phyloP scores from a whole-genome alignment of 2,888 invertebrate genomes.

The Alloplasta piceator region DNA sequence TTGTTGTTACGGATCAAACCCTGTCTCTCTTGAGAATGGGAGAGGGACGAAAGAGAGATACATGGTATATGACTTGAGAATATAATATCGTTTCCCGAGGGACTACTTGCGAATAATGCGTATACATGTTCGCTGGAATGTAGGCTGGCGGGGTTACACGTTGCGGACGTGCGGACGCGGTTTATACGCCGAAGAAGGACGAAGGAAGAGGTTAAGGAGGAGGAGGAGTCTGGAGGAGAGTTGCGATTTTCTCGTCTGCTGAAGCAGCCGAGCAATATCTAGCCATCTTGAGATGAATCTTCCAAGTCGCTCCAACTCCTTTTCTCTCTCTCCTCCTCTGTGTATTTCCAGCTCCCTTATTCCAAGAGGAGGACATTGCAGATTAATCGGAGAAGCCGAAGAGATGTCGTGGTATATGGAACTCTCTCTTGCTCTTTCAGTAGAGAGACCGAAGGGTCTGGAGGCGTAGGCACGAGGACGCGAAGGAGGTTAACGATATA shows the following conservation, averaged over 20 bases:
- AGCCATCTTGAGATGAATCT: constrained; percentile 76
- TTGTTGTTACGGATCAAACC: constrained; percentile 35
- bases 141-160: background rate
- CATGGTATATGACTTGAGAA: constrained; percentile 58
- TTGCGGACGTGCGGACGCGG: constrained; percentile 49
- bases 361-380: constrained; percentile 72
- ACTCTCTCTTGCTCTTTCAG: background rate
- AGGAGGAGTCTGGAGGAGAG: constrained; percentile 37
- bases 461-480: constrained; percentile 37
- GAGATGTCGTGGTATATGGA: constrained; percentile 35
- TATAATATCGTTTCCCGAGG: constrained; percentile 63
- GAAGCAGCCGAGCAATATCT: constrained; percentile 72
- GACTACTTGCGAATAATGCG: constrained; percentile 55
- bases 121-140: constrained; percentile 37
- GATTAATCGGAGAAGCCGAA: constrained; percentile 74
- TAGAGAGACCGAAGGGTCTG: constrained; percentile 58
- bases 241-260: constrained; percentile 66
- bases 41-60: background rate
- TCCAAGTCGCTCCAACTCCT: constrained; percentile 70
- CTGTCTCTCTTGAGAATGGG: constrained; percentile 12
- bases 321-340: constrained; percentile 60
- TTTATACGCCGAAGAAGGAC: constrained; percentile 1
- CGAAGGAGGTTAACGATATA: constrained; percentile 35
- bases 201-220: background rate
- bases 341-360: constrained; percentile 36